These are phyloP conservation scores for Catharus fuscescens DNA, from an alignment of 2,113 vertebrate genomes.

Conservation along the genomic window DNA sequence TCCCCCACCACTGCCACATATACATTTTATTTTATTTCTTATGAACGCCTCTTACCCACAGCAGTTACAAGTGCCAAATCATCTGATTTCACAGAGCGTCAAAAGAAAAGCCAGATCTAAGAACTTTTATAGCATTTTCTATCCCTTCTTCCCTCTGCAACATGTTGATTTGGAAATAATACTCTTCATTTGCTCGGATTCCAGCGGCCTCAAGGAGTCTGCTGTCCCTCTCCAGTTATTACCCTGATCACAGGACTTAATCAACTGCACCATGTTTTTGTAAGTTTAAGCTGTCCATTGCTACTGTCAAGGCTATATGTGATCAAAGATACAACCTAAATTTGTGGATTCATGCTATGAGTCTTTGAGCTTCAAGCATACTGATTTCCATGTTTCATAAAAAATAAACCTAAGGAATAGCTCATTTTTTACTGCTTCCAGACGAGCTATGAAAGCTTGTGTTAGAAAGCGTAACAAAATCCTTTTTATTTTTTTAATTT, in stretches of 20 bases:
- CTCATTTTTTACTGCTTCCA: background rate
- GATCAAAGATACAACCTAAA: background rate
- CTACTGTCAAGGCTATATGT: background rate
- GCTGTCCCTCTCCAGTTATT: background rate
- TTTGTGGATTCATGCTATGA: background rate
- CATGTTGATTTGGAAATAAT: background rate
- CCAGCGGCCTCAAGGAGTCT: background rate
- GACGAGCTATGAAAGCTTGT: background rate
- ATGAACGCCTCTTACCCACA: constrained; percentile 53
- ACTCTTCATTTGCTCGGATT: background rate
- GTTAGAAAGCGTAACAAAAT: background rate
- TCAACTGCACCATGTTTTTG: background rate
- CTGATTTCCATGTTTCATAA: background rate
- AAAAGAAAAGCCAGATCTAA: constrained; percentile 45
- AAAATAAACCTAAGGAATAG: background rate
- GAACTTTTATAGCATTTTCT: constrained; percentile 14
- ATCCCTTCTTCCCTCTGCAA: background rate
- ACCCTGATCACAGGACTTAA: rapidly evolving
- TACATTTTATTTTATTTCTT: constrained; percentile 55
- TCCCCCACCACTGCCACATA: constrained; percentile 43
- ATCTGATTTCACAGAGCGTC: constrained; percentile 40
- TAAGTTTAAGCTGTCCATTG: background rate
- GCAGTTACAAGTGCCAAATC: constrained; percentile 39
- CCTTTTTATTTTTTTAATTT: background rate
- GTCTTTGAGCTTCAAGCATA: background rate